Evolutionary conservation across 1,140 invertebrate species (phyloP).

Genomic region (Cardiocondyla obscurior): DNA sequence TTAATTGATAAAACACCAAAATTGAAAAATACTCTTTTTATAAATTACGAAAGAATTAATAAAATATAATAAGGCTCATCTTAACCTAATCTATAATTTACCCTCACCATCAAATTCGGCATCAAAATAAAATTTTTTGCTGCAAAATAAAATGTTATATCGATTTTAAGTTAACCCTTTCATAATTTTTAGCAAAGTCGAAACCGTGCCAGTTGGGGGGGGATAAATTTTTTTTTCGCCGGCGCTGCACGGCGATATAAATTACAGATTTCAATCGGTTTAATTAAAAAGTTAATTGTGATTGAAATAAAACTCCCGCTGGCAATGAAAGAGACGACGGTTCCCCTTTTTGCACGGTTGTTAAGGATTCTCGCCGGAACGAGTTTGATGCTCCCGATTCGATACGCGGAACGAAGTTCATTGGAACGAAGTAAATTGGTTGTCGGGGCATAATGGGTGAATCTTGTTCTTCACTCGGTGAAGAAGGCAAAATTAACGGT

Average conservation of each 20-base stretch:
- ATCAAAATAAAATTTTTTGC: background rate
- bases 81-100: no score
- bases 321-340: background rate
- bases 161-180: background rate
- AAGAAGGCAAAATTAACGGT: constrained; percentile 72
- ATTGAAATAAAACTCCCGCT: background rate
- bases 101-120: no score
- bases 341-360: background rate
- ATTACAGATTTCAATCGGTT: background rate
- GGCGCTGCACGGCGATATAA: no score
- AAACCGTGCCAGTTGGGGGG: no score
- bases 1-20: background rate
- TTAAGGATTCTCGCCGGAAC: background rate
- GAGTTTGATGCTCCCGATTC: background rate
- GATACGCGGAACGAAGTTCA: constrained; percentile 32
- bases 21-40: background rate
- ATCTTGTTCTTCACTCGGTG: constrained; percentile 35
- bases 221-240: background rate
- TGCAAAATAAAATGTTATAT: background rate
- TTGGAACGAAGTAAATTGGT: constrained; percentile 64
- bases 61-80: no score
- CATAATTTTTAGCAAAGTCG: background rate
- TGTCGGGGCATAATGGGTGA: constrained; percentile 57
- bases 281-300: background rate
- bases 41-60: background rate